These are phyloP conservation scores for Brachymystax lenok DNA, from an alignment of 2,797 vertebrate genomes.

Conservation along the genomic window DNA sequence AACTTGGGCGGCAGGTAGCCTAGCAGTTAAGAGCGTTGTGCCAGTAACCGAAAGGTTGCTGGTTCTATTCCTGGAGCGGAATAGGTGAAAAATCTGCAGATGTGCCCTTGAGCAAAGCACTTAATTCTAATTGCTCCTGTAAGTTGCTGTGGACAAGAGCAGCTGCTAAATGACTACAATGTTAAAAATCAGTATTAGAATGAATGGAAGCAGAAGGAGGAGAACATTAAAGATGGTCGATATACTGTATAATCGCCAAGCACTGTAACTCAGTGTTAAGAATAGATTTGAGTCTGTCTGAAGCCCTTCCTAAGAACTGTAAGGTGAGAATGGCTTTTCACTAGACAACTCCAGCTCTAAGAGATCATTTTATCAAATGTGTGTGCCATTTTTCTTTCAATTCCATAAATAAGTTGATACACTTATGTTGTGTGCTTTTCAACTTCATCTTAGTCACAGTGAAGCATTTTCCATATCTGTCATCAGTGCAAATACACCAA, in stretches of 20 bases:
- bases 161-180: too few relatives aligned
- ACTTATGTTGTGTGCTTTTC: constrained; percentile 25
- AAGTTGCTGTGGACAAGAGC: too few relatives aligned
- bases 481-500: constrained; percentile 51
- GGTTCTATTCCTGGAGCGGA: too few relatives aligned
- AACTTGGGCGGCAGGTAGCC: background rate
- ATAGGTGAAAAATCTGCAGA: too few relatives aligned
- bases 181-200: background rate
- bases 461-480: constrained; percentile 51
- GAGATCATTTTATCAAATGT: constrained; percentile 41
- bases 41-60: too few relatives aligned
- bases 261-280: constrained; percentile 25
- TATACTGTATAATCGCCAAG: constrained; percentile 23
- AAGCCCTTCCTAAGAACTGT: constrained; percentile 42
- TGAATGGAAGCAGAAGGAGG: constrained; percentile 1
- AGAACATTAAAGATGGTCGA: background rate
- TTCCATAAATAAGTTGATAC: constrained; percentile 41
- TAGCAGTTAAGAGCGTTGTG: too few relatives aligned
- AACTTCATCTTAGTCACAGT: constrained; percentile 15
- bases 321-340: constrained; percentile 54
- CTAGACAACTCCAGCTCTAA: constrained; percentile 34
- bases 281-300: constrained; percentile 35
- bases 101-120: too few relatives aligned
- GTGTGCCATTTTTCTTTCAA: constrained; percentile 45
- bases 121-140: too few relatives aligned